Base-by-base conservation (phyloP, 1,140 invertebrate species). In the Trachymyrmex cornetzi region DNA sequence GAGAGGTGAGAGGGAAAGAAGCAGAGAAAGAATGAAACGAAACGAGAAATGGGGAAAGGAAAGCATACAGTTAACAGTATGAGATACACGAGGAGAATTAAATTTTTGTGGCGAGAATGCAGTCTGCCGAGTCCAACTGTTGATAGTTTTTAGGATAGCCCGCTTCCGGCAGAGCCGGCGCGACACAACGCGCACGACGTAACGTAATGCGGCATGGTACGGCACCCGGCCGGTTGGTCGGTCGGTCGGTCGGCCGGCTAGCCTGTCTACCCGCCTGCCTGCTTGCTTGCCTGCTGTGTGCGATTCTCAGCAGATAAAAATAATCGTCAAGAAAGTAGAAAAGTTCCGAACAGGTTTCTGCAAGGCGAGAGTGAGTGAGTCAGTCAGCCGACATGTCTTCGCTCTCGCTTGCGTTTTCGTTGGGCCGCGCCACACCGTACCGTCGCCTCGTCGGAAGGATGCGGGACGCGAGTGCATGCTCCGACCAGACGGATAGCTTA, bases 341-440 rank as follows among this genome's bases (percentile, higher is more conserved):
- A 95, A 94, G 87, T 93, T 91, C 86, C 86, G 89, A 95, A 95
- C 94, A 95, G 94, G 94, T 95, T 95, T 95, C 92, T 94, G 94
- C 93, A 91, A 89, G 91, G 91, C 91, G 80, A 89, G 82, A 88
- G 89, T 84, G 89, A 90, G 59, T 53, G 57, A 61, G 38, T 63
- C 19, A 16, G 38, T 27, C 77, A 86, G 57, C 64, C 44, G 77
- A 88, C 53, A 30, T 85, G 55, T 44, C 74, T 69, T 77, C 75
- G 71, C 27, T 88, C 92, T 87, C 87, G 77, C 87, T 90, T 72
- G 34, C 63, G 4, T 50, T n/a, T 24, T 55, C 48, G 48, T 55
- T 64, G n/a, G n/a, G 14, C 44, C 24, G 50, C 63, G 44, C n/a
- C 24, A 16, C 63, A 24, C 57, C 50, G 19, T 48, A 14, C 14